Percentiles rank a stretch among this genome's conserved stretches.
Evolutionary conservation across 2,888 invertebrate species (phyloP).

Genomic region (Lamellibrachia satsuma): DNA sequence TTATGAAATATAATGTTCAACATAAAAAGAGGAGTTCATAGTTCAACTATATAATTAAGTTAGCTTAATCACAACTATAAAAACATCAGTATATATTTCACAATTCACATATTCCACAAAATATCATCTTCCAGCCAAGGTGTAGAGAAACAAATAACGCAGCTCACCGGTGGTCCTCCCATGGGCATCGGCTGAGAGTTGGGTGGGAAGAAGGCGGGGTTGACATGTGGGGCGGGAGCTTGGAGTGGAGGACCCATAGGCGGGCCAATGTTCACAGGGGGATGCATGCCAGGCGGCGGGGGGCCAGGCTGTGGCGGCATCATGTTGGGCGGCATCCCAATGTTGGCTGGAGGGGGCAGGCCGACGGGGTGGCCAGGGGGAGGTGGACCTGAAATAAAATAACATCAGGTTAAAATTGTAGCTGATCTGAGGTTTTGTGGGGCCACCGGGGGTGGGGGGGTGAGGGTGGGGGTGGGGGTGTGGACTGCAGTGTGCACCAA

Average conservation of each 20-base stretch:
- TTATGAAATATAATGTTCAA: too few species aligned
- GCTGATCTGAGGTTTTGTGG: neutral
- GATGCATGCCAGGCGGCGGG: conserved; percentile 8
- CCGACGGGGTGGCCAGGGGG: conserved; percentile 14
- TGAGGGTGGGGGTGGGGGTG: too few species aligned
- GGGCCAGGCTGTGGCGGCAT: conserved; percentile 29
- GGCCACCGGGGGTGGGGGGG: too few species aligned
- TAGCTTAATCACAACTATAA: neutral
- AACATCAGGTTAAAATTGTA: neutral
- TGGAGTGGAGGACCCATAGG: neutral
- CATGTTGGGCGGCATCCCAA: conserved; percentile 67
- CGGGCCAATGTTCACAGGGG: neutral
- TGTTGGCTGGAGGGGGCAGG: conserved; percentile 43
- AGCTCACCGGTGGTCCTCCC: conserved; percentile 49
- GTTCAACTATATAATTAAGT: neutral
- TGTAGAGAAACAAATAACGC: conserved; percentile 34
- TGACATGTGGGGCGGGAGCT: conserved; percentile 76
- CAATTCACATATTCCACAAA: too few species aligned
- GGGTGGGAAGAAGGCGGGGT: conserved; percentile 94
- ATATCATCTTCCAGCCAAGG: neutral
- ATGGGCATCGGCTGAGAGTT: conserved; percentile 63
- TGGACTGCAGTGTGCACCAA: too few species aligned
- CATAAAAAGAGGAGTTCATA: too few species aligned
- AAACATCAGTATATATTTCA: neutral
- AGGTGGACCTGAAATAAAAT: conserved; percentile 21